These are phyloP conservation scores for Phoenicopterus ruber DNA, from an alignment of 2,113 vertebrate genomes.

Conservation along the genomic window DNA sequence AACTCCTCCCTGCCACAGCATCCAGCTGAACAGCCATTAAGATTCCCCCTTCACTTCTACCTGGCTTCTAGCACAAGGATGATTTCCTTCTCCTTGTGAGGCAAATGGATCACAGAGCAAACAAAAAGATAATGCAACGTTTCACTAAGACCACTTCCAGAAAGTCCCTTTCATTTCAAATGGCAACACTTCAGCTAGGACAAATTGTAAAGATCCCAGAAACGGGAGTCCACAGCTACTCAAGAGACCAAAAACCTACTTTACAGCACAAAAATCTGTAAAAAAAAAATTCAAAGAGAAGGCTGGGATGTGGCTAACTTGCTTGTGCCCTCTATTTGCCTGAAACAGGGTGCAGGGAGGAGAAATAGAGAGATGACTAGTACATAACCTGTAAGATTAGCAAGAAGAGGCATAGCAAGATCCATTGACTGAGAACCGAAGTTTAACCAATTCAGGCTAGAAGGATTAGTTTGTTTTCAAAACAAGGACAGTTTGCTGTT, in stretches of 20 bases:
- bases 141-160: background rate
- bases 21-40: background rate
- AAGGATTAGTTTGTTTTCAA: background rate
- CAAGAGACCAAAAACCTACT: background rate
- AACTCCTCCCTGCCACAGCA: background rate
- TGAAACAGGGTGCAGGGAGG: fast-evolving
- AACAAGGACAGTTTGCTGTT: background rate
- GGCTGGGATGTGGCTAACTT: background rate
- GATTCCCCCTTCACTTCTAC: background rate
- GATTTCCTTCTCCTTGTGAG: background rate
- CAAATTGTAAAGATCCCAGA: background rate
- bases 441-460: background rate
- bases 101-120: background rate
- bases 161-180: background rate
- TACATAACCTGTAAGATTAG: background rate
- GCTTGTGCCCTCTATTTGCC: background rate
- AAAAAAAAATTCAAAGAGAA: background rate
- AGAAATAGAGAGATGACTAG: background rate
- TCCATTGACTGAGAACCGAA: background rate
- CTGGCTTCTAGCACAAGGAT: background rate
- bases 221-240: background rate
- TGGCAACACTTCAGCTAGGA: background rate
- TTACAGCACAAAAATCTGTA: background rate
- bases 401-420: background rate
- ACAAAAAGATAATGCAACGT: background rate